phyloP scores from a whole-genome alignment of 2,888 invertebrate species.

The Lycia hirtaria region DNA sequence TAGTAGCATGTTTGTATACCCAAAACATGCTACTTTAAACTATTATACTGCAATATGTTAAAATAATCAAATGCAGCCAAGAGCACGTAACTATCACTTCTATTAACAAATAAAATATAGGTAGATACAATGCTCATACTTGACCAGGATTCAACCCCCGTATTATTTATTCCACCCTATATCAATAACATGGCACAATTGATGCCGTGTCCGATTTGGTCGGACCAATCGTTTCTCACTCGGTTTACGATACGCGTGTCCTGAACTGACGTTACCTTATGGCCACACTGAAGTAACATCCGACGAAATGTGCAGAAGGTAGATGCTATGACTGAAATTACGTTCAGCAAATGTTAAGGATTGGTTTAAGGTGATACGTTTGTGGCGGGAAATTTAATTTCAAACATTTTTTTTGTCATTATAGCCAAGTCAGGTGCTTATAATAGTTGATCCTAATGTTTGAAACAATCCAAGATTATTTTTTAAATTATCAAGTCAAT shows the following conservation, averaged over 20 bases:
- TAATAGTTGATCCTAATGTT: no score
- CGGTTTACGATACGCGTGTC: conserved; percentile 73
- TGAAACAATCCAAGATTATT: no score
- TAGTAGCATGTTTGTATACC: no score
- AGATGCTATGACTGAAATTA: neutral
- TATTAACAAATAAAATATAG: neutral
- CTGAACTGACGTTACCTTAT: conserved; percentile 52
- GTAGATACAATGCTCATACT: neutral
- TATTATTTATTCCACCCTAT: conserved; percentile 46
- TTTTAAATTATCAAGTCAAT: no score
- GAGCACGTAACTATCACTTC: neutral
- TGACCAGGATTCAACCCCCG: neutral
- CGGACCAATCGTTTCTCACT: conserved; percentile 73
- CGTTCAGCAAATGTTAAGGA: no score
- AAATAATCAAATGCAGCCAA: no score
- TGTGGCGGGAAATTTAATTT: no score
- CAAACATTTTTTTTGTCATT: no score
- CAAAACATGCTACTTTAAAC: no score
- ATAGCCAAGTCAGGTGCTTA: no score
- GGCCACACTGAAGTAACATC: conserved; percentile 34
- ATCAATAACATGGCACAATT: conserved; percentile 81
- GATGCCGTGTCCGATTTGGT: conserved; percentile 82
- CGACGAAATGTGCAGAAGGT: conserved; percentile 4
- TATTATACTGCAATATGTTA: no score
- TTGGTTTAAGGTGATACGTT: no score